phyloP scores from a whole-genome alignment of 1,140 invertebrate genomes.

The Aleiodes sp. region DNA sequence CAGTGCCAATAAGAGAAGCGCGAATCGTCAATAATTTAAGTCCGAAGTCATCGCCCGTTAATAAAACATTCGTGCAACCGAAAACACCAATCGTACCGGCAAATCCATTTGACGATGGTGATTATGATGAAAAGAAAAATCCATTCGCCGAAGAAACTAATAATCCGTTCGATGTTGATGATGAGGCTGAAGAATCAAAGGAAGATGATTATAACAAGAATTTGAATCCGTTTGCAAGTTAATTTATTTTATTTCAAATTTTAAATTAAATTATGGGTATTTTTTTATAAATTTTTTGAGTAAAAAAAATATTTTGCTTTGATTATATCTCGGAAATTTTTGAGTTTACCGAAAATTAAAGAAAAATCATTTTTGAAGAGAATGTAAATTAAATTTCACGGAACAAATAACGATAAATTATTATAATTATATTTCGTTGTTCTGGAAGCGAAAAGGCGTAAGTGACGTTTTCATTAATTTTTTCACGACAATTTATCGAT shows the following conservation, averaged over 20 bases:
- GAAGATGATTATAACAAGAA: slow-evolving; percentile 72
- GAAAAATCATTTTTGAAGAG: no score
- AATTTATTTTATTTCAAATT: slow-evolving; percentile 35
- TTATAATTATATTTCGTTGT: no score
- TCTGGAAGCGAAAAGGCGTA: no score
- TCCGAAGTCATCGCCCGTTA: slow-evolving; percentile 61
- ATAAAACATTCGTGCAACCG: slow-evolving; percentile 54
- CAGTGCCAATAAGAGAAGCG: slow-evolving; percentile 56
- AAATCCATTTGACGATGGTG: slow-evolving; percentile 69
- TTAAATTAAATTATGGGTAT: not conserved
- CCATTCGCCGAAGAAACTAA: slow-evolving; percentile 66
- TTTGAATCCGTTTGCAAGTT: slow-evolving; percentile 71
- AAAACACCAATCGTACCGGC: slow-evolving; percentile 61
- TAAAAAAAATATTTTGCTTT: no score
- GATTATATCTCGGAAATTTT: no score
- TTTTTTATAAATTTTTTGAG: no score
- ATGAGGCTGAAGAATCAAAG: slow-evolving; percentile 59
- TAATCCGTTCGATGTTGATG: slow-evolving; percentile 61
- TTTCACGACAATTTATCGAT: no score
- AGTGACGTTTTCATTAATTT: no score
- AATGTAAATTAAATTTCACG: no score
- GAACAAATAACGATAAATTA: no score
- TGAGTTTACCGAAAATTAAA: no score
- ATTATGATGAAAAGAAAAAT: slow-evolving; percentile 71
- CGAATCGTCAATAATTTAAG: slow-evolving; percentile 51